Evolutionary conservation across 2,888 invertebrate genomes (phyloP).

Genomic region (Melinaea menophilus): DNA sequence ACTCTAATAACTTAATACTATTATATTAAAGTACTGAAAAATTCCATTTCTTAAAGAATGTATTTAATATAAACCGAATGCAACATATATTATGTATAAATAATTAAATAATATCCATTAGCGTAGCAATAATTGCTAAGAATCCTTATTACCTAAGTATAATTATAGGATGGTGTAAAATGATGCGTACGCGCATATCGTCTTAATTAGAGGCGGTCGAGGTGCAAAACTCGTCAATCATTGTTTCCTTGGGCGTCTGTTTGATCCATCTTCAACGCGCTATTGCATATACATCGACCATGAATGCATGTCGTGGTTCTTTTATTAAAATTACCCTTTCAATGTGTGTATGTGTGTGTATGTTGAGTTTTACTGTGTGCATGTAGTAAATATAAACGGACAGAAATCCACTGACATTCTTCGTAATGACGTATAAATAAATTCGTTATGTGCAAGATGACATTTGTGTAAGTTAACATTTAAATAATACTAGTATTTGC

Average conservation of each 20-base stretch:
- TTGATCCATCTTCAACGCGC: slow-evolving; percentile 62
- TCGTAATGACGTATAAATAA: too few relatives aligned
- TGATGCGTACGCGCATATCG: slow-evolving; percentile 67
- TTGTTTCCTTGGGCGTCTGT: slow-evolving; percentile 59
- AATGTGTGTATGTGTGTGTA: slow-evolving; percentile 8
- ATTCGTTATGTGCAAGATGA: too few relatives aligned
- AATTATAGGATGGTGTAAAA: slow-evolving; percentile 23
- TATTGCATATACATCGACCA: slow-evolving; percentile 55
- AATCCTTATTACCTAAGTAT: background rate
- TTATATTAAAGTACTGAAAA: too few relatives aligned
- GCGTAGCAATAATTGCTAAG: slow-evolving; percentile 6
- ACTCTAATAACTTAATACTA: too few relatives aligned
- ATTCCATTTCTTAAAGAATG: background rate
- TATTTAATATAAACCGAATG: background rate
- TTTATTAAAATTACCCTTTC: slow-evolving; percentile 27
- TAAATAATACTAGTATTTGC: too few relatives aligned
- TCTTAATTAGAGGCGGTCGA: slow-evolving; percentile 74
- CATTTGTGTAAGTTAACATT: too few relatives aligned
- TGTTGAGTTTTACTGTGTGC: too few relatives aligned
- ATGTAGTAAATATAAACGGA: too few relatives aligned
- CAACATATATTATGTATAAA: background rate
- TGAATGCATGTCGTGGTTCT: slow-evolving; percentile 49
- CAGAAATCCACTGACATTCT: too few relatives aligned
- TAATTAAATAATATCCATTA: background rate
- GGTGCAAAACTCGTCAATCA: slow-evolving; percentile 76